These are phyloP conservation scores for Ctenodactylus gundi DNA, from an alignment of 2,113 vertebrate genomes.

Conservation along the genomic window DNA sequence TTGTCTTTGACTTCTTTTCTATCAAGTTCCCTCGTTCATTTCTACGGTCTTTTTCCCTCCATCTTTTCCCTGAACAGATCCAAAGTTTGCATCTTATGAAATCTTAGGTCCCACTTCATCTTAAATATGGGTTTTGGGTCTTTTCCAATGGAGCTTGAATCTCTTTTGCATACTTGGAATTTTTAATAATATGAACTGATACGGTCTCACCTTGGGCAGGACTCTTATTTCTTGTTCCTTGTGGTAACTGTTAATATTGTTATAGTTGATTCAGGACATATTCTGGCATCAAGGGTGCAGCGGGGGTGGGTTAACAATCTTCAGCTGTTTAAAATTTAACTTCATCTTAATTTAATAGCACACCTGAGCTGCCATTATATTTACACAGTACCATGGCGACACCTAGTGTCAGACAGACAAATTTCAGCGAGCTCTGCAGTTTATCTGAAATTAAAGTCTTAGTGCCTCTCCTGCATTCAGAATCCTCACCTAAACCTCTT, in stretches of 20 bases:
- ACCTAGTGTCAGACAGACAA: neutral
- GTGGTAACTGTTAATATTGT: neutral
- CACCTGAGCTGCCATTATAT: accelerated
- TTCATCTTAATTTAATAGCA: neutral
- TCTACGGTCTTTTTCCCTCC: neutral
- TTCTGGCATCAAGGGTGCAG: neutral
- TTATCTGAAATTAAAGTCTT: neutral
- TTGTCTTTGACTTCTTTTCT: neutral
- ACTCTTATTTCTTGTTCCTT: neutral
- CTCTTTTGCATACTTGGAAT: neutral
- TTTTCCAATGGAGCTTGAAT: neutral
- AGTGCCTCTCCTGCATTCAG: neutral
- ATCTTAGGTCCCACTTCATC: neutral
- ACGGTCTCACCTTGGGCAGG: neutral
- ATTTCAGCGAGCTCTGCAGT: neutral
- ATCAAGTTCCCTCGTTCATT: neutral
- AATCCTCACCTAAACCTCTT: neutral
- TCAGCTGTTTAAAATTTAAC: neutral
- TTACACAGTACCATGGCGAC: neutral
- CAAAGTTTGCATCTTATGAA: neutral
- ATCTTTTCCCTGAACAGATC: neutral
- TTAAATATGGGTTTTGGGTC: neutral
- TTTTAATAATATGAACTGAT: neutral
- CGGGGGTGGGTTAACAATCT: neutral
- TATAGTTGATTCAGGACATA: neutral